Evolutionary conservation across 1,140 invertebrate genomes (phyloP), one percentile per base, ranked within the genome.

Genomic region (Drosophila guanche): DNA sequence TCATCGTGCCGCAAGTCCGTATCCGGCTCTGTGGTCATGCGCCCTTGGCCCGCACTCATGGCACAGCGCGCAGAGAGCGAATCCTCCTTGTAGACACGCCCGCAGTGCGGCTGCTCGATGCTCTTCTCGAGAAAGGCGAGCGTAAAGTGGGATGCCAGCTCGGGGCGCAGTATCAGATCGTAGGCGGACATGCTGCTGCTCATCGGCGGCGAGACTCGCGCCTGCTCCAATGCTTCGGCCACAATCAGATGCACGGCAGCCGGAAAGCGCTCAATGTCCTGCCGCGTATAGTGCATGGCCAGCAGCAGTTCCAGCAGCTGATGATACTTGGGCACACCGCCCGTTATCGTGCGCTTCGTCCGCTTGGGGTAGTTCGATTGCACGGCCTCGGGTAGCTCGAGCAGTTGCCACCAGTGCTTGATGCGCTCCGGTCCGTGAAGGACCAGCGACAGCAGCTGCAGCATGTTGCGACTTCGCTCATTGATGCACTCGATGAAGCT

Each of bases 141-240:
- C 66, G 92, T 90, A 25, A 94, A 91, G 90, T 95, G 92, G 50
- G 93, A 92, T 0, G 95, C 94, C 63, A 97, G 92, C 92, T 97
- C 96, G 50, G 96, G 94, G 8, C 96, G 92, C 92, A 96, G 95
- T n/a, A 98, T 94, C 3, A 98, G 92, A 42, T 94, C 93, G 88
- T 97, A 98, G 1, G 95, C 95, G 47, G 94, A 92, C 47, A 93
- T 92, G 2, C 95, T 94, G 96, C 97, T 97, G 90, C 95, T 94
- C 14, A 94, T 92, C 0, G 96, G 96, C 12, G 97, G 97, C 33
- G 94, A 92, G 55, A 95, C 93, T 76, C 96, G 94, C 76, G 95
- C 96, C 62, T 94, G 93, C 76, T 95, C 94, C 75, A 98, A 94
- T 1, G 95, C 94, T 66, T 97, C 95, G 40, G 95, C 94, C 3